Base-by-base conservation (phyloP, 2,888 invertebrate species). In the Ectropis crepuscularia region DNA sequence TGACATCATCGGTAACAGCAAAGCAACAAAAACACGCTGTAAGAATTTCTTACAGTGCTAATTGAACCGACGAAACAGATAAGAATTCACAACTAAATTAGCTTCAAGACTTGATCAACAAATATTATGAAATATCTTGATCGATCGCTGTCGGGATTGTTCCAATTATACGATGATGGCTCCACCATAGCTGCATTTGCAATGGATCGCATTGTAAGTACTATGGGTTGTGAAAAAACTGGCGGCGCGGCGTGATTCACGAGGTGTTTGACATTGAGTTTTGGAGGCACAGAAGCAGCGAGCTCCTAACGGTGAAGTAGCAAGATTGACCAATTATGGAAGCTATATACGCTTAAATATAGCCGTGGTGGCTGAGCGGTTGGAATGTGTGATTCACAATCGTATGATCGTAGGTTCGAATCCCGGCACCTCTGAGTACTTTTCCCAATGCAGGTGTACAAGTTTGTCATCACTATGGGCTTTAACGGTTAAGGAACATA, bases 1-100 rank as follows among this genome's bases (percentile, higher is more conserved):
- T 87, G 87, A 87, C 85, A 86, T 87, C 87, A 88, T 72, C 75
- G 64, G 69, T 73, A 78, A 82, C 76, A 75, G 77, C 71, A 68
- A 66, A 53, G 66, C 67, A 68, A 62, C 71, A 83, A 82, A 81
- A 82, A 81, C 69, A 65, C 46, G 39, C 50, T 63, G 65, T 68
- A 73, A 69, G 71, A 77, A 78, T 73, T 78, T 78, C 78, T 77
- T 73, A 67, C 68, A 74, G 72, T 74, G 77, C 68, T 74, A 79
- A 83, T 80, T 77, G 76, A 78, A 81, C 72, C 76, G 78, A 39
- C 41, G 53, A 57, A 43, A 45, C 53, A 63, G 41, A 12, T 48
- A 71, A 75, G 70, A 60, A 46, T 57, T 45, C 57, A 58, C 64
- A 50, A 50, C 50, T 6, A 12, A 50, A 11, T 12, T 49, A 49